phyloP scores from a whole-genome alignment of 2,797 vertebrate genomes.

The Monodelphis domestica region DNA sequence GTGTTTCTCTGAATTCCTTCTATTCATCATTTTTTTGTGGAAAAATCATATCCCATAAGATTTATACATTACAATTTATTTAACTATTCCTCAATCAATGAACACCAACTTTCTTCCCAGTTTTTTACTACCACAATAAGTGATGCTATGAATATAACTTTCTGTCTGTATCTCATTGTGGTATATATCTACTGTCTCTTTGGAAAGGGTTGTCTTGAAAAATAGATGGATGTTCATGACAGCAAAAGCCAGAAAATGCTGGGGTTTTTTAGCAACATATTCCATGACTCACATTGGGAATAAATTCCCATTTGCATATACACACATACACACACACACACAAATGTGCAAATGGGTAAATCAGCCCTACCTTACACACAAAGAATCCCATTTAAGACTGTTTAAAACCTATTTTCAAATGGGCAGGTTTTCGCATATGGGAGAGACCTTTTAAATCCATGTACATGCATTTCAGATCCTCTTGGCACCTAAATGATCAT shows the following conservation, averaged over 20 bases:
- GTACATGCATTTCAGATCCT: neutral
- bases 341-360: neutral
- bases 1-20: neutral
- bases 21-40: neutral
- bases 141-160: neutral
- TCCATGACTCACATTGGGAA: neutral
- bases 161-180: neutral
- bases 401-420: slow-evolving; percentile 1
- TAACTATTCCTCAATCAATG: neutral
- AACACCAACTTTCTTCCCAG: neutral
- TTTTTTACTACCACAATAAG: neutral
- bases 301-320: neutral
- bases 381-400: neutral
- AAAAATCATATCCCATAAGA: neutral
- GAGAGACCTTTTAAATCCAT: neutral
- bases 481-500: neutral
- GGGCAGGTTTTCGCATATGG: slow-evolving; percentile 29
- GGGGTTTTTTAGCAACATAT: slow-evolving; percentile 44
- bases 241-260: neutral
- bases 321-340: neutral
- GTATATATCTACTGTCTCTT: neutral
- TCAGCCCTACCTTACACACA: neutral
- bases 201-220: neutral
- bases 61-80: neutral
- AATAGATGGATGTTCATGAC: slow-evolving; percentile 14